Conservation (phyloP, 2,888 invertebrate species). For the Cosmopolites sordidus region DNA sequence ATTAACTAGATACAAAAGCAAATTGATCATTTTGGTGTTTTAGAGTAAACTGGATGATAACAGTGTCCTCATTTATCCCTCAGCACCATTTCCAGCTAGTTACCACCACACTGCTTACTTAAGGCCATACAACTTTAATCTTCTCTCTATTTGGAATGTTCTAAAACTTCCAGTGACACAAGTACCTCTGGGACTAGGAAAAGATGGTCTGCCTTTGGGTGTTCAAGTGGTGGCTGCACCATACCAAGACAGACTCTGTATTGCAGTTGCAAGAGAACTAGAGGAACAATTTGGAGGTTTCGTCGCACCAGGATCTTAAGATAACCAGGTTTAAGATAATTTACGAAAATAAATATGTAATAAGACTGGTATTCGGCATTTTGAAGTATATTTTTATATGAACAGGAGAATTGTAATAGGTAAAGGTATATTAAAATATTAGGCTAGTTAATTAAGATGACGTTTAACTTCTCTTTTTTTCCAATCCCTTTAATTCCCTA, state of each 20-base stretch:
- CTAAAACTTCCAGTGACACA: conserved; percentile 79
- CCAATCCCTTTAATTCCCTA: no score
- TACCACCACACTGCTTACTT: conserved; percentile 76
- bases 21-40: conserved; percentile 30
- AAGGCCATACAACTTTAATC: conserved; percentile 77
- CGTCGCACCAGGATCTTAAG: conserved; percentile 53
- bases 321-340: no score
- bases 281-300: conserved; percentile 69
- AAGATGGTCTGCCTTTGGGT: conserved; percentile 71
- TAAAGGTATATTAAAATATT: no score
- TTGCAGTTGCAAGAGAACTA: conserved; percentile 70
- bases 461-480: no score
- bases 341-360: no score
- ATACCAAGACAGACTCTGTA: conserved; percentile 64
- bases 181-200: conserved; percentile 73
- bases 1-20: background rate
- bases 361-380: no score
- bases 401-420: no score
- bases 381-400: no score
- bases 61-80: conserved; percentile 80
- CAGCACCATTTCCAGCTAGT: conserved; percentile 73
- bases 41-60: conserved; percentile 68
- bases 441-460: no score
- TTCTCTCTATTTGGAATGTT: conserved; percentile 82
- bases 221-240: conserved; percentile 73